phyloP scores from a whole-genome alignment of 2,113 vertebrate species.

The Urocitellus parryii region DNA sequence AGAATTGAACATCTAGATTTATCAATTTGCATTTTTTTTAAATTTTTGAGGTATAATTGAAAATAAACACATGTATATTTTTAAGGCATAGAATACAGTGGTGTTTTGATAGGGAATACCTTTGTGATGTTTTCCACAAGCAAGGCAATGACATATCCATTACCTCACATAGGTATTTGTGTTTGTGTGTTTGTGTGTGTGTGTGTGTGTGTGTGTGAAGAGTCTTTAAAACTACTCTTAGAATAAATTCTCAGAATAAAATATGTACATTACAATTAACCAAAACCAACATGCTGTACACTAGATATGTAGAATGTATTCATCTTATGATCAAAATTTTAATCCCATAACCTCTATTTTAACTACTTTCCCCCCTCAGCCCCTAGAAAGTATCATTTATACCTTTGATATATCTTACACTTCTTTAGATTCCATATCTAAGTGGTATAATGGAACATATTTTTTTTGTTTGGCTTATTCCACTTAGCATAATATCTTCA shows the following conservation, averaged over 20 bases:
- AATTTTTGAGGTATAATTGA: neutral
- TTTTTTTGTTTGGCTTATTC: neutral
- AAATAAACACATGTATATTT: neutral
- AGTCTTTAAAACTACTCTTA: neutral
- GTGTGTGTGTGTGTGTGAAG: neutral
- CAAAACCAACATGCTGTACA: neutral
- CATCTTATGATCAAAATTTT: neutral
- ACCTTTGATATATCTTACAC: too few species aligned
- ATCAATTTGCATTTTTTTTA: neutral
- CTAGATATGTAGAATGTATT: neutral
- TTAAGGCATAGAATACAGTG: neutral
- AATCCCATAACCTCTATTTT: too few species aligned
- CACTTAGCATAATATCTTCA: neutral
- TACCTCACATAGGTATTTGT: neutral
- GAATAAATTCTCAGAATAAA: neutral
- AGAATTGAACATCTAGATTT: neutral
- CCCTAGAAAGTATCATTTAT: neutral
- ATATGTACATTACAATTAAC: neutral
- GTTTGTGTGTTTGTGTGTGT: too few species aligned
- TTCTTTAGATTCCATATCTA: neutral
- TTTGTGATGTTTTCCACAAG: neutral
- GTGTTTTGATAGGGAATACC: neutral
- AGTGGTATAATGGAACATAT: too few species aligned
- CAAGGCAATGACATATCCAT: neutral
- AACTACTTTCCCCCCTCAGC: accelerated